Conservation (phyloP, 2,888 invertebrate genomes). For the Drosophila multiciliata region DNA sequence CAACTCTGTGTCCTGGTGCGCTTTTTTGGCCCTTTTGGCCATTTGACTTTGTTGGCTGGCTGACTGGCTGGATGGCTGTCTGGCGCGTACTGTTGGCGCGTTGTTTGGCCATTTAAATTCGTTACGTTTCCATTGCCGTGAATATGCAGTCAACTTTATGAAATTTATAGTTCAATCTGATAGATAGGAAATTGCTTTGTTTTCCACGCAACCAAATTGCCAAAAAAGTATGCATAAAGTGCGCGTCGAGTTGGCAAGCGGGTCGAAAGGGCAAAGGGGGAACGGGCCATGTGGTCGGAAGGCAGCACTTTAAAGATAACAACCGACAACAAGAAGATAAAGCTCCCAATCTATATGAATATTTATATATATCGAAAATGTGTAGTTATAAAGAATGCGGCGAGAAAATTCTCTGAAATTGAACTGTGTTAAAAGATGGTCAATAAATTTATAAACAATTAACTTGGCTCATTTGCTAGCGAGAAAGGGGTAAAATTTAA, state of each 20-base stretch:
- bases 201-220: conserved; percentile 58
- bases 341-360: conserved; percentile 47
- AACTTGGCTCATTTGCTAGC: neutral
- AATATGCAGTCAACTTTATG: conserved; percentile 79
- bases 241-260: neutral
- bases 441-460: neutral
- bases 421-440: neutral
- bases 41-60: conserved; percentile 21
- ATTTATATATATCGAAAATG: neutral
- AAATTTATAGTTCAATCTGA: conserved; percentile 80
- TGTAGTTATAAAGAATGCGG: neutral
- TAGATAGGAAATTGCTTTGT: conserved; percentile 79
- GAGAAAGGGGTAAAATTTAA: neutral
- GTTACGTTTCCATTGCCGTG: conserved; percentile 80
- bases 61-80: conserved; percentile 17
- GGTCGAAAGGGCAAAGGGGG: neutral
- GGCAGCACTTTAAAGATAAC: conserved; percentile 54
- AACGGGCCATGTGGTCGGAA: neutral
- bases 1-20: conserved; percentile 18
- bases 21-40: conserved; percentile 36
- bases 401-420: conserved; percentile 4
- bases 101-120: conserved; percentile 78
- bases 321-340: conserved; percentile 60
- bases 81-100: conserved; percentile 41
- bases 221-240: conserved; percentile 40